Evolutionary conservation across 2,888 invertebrate species (phyloP).

Genomic region (Chymomyza procnemis): DNA sequence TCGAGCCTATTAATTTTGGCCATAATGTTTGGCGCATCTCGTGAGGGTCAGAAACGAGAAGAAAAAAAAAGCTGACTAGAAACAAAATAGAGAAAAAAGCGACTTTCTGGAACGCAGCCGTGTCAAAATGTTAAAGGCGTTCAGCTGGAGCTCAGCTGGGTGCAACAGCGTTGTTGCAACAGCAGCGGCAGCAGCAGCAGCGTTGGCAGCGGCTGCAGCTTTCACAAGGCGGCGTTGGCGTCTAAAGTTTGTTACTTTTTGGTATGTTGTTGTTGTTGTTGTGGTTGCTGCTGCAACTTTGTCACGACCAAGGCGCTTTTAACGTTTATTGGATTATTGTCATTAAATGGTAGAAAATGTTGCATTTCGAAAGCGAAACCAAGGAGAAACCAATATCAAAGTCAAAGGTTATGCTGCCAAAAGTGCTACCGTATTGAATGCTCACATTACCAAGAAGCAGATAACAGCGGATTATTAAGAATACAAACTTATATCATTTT

Average conservation of each 20-base stretch:
- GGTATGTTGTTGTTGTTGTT: background rate
- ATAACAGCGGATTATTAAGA: background rate
- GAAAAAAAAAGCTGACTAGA: background rate
- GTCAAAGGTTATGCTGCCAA: constrained; percentile 54
- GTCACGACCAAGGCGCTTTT: constrained; percentile 60
- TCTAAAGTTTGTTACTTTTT: constrained; percentile 13
- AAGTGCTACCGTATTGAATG: constrained; percentile 50
- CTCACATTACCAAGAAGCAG: constrained; percentile 1
- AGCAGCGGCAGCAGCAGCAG: background rate
- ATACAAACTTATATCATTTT: background rate
- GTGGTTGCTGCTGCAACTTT: constrained; percentile 63
- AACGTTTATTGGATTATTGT: constrained; percentile 73
- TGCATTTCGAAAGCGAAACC: constrained; percentile 60
- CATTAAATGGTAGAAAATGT: constrained; percentile 53
- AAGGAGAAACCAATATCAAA: constrained; percentile 49
- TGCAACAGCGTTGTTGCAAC: constrained; percentile 18
- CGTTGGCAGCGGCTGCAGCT: background rate
- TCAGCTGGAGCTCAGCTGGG: constrained; percentile 4
- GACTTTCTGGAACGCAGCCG: constrained; percentile 60
- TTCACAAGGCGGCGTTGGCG: constrained; percentile 10
- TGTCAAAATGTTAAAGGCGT: constrained; percentile 66
- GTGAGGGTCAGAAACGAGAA: background rate
- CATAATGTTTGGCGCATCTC: constrained; percentile 7
- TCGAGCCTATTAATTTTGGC: constrained; percentile 61
- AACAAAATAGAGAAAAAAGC: background rate